These are phyloP conservation scores for Aepyceros melampus DNA, from an alignment of 2,113 vertebrate genomes.

Conservation along the genomic window DNA sequence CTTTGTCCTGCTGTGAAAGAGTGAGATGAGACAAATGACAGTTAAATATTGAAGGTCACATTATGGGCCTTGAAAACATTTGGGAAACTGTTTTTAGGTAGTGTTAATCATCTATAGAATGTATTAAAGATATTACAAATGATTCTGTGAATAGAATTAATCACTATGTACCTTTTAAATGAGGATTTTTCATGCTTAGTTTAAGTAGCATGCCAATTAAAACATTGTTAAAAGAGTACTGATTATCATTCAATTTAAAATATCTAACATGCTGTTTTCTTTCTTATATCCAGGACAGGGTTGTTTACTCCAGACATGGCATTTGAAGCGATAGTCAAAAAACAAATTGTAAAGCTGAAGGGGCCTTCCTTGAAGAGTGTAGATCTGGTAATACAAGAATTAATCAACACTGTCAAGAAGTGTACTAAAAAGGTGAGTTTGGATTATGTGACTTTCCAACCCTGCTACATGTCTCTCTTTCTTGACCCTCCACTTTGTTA, in stretches of 20 bases:
- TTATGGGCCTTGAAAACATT: not conserved
- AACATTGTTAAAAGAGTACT: not conserved
- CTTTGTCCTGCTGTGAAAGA: not conserved
- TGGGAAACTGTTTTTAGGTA: not conserved
- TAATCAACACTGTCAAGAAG: slow-evolving; percentile 87
- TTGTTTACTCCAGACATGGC: slow-evolving; percentile 88
- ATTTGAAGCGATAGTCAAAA: slow-evolving; percentile 87
- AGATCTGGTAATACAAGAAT: slow-evolving; percentile 85
- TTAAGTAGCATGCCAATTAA: not conserved
- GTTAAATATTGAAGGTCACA: not conserved
- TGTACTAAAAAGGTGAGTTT: slow-evolving; percentile 83
- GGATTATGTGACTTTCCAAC: not conserved
- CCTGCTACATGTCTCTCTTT: not conserved
- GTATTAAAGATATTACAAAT: not conserved
- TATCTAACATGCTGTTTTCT: slow-evolving; percentile 45
- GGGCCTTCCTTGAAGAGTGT: slow-evolving; percentile 87
- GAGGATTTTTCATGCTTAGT: not conserved
- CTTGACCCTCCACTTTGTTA: not conserved
- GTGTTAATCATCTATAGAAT: not conserved
- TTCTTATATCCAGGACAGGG: slow-evolving; percentile 79
- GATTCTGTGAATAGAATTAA: not conserved
- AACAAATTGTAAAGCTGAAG: slow-evolving; percentile 86
- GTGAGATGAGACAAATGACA: not conserved
- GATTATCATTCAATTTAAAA: not conserved
- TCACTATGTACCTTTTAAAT: not conserved